Base-by-base conservation (phyloP, 2,888 invertebrate genomes). In the Gryllus longicercus region DNA sequence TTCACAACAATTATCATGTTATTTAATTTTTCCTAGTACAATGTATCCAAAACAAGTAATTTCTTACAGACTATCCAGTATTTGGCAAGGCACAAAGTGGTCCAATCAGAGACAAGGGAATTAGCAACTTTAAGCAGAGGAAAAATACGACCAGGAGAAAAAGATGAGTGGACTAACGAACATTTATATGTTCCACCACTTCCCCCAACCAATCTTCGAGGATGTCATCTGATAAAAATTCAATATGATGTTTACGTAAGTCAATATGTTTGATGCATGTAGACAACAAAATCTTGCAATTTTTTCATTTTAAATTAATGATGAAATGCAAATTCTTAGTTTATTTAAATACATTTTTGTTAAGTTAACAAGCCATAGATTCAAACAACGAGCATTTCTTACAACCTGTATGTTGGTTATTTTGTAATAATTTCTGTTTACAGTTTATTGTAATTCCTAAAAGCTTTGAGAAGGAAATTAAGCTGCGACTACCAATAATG, bases 171-270 rank as follows among this genome's bases (percentile, higher is more conserved):
- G 95, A 91, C 93, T 82, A 94, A 93, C 86, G 96, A 96, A 87
- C 93, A 95, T 86, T 91, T 97, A 80, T 95, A 96, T 87, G 96
- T 98, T 83, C 97, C 97, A 82, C 97, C 97, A 50, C 89, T 98
- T 85, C 97, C 97, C 82, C 97, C 97, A 74, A 97, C 97, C 82
- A 96, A 96, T 89, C 90, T 98, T 80, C 91, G 96, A 84, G 97
- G 97, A 81, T 98, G 97, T 86, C 96, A 96, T 87, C 92, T 98
- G 84, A 97, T 98, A 85, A 93, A 94, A 86, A 95, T 98, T 84
- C 93, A 95, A 84, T 98, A 98, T 86, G 96, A 97, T 87, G 95
- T 97, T 80, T 96, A 94, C 87, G 95, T 95, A 87, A 93, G 95
- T 92, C 74, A 76, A 21, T n/a, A 51, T 50, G 63, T 38, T 8